Evolutionary conservation across 2,888 invertebrate species (phyloP).

Genomic region (Vannuccia rotundouncinata): DNA sequence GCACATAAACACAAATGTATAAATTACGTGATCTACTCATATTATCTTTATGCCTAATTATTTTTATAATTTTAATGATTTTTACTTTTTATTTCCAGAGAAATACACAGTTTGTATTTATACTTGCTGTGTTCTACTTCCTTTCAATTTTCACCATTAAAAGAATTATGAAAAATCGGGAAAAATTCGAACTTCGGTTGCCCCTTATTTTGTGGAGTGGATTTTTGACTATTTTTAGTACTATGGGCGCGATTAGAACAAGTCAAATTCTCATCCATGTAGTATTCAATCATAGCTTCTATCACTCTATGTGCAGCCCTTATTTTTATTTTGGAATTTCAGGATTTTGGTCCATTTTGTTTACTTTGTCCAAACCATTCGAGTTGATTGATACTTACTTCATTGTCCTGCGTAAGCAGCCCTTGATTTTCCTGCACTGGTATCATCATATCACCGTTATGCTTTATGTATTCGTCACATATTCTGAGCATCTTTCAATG

Average conservation of each 20-base stretch:
- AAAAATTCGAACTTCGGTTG: conserved; percentile 78
- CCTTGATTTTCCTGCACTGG: conserved; percentile 60
- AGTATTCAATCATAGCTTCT: conserved; percentile 78
- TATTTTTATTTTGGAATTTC: conserved; percentile 63
- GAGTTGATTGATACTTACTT: conserved; percentile 68
- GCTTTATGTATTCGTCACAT: conserved; percentile 58
- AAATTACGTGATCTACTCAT: too few relatives aligned
- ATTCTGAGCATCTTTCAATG: conserved; percentile 50
- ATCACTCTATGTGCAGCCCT: conserved; percentile 82
- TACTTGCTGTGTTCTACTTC: too few relatives aligned
- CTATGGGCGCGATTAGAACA: conserved; percentile 75
- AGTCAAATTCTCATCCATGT: conserved; percentile 85
- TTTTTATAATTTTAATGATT: too few relatives aligned
- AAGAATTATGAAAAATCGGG: too few relatives aligned
- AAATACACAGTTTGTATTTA: too few relatives aligned
- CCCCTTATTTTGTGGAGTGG: conserved; percentile 86
- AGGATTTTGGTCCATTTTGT: conserved; percentile 95
- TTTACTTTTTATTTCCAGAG: too few relatives aligned
- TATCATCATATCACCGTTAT: conserved; percentile 60
- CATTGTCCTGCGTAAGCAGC: conserved; percentile 58
- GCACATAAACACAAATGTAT: too few relatives aligned
- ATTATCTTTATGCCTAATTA: too few relatives aligned
- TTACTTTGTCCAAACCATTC: conserved; percentile 88
- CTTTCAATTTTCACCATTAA: too few relatives aligned
- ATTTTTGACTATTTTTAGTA: conserved; percentile 82